Evolutionary conservation across 2,888 invertebrate genomes (phyloP), one percentile per base, ranked within the genome.

Genomic region (Lutraria lutraria): DNA sequence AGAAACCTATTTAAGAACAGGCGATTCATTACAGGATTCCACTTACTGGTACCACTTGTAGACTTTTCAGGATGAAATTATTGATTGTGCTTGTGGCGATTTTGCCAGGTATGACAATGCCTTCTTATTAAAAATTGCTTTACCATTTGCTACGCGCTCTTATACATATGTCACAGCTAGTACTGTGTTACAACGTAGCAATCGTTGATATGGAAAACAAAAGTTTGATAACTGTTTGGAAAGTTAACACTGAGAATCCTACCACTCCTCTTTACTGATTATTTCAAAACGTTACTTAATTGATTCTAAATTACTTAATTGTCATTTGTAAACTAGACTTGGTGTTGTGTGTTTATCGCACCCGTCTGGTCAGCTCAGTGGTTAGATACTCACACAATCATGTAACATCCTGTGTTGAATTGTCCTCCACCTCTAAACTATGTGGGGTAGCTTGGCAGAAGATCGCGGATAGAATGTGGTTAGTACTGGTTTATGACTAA

Each of bases 51-150:
- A 2, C 25, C n/a, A 68, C 63, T 0, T 25, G 25, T 13, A n/a
- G 63, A n/a, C 63, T 21, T 68, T 43, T 3, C 76, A 76, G 19
- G 76, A 76, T 76, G 76, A 76, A 76, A 76, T 4, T 76, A 15
- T 31, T 76, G 0, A 34, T 76, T 16, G 31, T 76, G 76, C 15
- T 76, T 76, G 76, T 76, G 8, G 76, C 34, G 16, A 25, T 76
- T 34, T 6, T 76, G 31, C 76, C 31, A 16, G 76, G 76, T 76
- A 76, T 31, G 31, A 31, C 21, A 76, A 25, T 15, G 19, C 16
- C 0, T 76, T 76, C 31, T 2, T 76, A 31, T 6, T 31, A 34
- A 31, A 68, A 60, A n/a, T 25, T 25, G n/a, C 13, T 25, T 0
- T 25, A n/a, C 60, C 19, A n/a, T 8, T 60, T n/a, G n/a, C 60